A percentile compares a stretch with the other conserved stretches of the same genome.
Evolutionary conservation across 2,113 vertebrate species (phyloP).

Genomic region (Odobenus rosmarus): DNA sequence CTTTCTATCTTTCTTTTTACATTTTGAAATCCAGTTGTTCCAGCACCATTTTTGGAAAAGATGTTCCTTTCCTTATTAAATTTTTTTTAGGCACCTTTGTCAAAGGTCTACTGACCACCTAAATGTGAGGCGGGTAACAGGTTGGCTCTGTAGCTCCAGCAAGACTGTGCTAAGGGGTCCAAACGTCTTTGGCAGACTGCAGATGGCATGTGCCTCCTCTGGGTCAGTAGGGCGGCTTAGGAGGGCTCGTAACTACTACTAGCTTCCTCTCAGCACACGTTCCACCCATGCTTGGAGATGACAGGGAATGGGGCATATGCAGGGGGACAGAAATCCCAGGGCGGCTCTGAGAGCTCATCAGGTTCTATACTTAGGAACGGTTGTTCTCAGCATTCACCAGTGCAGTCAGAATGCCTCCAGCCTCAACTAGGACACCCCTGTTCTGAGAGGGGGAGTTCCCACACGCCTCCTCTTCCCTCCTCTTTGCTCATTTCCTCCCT

Average conservation of each 20-base stretch:
- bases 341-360: background rate
- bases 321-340: background rate
- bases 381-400: background rate
- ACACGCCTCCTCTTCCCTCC: fast-evolving
- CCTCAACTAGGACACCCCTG: background rate
- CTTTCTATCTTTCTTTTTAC: background rate
- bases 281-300: background rate
- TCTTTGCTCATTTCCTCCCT: background rate
- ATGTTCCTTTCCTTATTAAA: background rate
- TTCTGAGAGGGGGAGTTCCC: background rate
- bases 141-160: background rate
- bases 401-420: background rate
- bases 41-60: background rate
- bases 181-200: too few relatives aligned
- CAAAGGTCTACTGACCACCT: background rate
- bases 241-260: background rate
- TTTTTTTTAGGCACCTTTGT: background rate
- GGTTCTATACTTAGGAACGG: background rate
- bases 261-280: background rate
- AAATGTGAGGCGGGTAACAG: background rate
- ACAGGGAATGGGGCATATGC: too few relatives aligned
- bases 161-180: background rate
- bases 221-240: fast-evolving
- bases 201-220: background rate
- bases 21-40: background rate